Conservation (phyloP, 1,140 invertebrate species). For the Melitaea cinxia region DNA sequence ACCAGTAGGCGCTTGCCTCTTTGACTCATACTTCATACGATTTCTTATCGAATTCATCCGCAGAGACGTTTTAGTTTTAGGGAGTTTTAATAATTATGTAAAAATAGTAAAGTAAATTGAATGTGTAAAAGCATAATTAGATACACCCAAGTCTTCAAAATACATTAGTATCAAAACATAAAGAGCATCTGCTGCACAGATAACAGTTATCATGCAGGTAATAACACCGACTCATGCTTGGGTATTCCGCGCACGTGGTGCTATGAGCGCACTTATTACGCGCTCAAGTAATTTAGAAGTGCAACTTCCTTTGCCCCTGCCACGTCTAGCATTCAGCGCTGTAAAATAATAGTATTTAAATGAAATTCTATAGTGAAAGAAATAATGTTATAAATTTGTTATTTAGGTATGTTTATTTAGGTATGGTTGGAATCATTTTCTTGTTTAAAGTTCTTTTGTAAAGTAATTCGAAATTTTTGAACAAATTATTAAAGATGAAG, state of each 20-base stretch:
- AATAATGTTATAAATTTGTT: not conserved
- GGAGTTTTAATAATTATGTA: not conserved
- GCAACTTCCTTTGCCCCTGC: conserved; percentile 30
- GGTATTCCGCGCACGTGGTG: conserved; percentile 35
- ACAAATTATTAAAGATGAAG: no score
- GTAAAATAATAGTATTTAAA: conserved; percentile 8
- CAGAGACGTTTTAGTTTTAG: not conserved
- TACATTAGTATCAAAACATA: conserved; percentile 16
- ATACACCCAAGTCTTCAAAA: conserved; percentile 19
- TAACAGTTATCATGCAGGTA: conserved; percentile 43
- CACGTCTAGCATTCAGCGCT: conserved; percentile 22
- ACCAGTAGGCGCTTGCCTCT: no score
- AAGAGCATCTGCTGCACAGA: conserved; percentile 32
- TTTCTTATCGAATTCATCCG: not conserved
- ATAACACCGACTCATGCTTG: conserved; percentile 29
- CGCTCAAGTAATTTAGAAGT: conserved; percentile 36
- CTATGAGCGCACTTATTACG: conserved; percentile 31
- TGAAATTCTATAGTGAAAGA: not conserved
- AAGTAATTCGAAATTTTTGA: no score
- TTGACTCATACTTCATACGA: no score
- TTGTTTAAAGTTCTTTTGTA: no score
- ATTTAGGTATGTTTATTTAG: not conserved
- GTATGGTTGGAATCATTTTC: no score
- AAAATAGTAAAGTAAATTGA: not conserved
- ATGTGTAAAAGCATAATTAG: conserved; percentile 13